phyloP scores from a whole-genome alignment of 2,113 vertebrate genomes.

The Anarrhichthys ocellatus region DNA sequence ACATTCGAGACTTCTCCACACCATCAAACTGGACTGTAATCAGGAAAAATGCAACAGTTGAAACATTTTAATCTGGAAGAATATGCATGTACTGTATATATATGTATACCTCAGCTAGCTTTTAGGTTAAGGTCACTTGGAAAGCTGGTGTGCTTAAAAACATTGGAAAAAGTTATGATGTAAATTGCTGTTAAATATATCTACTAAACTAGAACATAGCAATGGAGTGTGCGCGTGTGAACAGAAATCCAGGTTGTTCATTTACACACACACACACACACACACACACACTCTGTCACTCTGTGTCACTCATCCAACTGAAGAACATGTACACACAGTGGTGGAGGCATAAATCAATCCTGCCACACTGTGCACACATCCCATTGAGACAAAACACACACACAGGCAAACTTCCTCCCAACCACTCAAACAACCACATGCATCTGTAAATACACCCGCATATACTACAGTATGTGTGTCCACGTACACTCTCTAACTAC shows the following conservation, averaged over 20 bases:
- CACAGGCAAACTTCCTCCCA: slow-evolving; percentile 14
- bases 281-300: slow-evolving; percentile 30
- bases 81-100: not conserved
- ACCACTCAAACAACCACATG: slow-evolving; percentile 1
- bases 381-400: slow-evolving; percentile 45
- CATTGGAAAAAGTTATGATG: not conserved
- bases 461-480: not conserved
- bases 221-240: not conserved
- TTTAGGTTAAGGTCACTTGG: slow-evolving; percentile 36
- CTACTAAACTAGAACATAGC: slow-evolving; percentile 3
- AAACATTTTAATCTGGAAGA: slow-evolving; percentile 9
- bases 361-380: slow-evolving; percentile 55
- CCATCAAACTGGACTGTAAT: slow-evolving; percentile 90
- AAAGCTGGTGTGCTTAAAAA: slow-evolving; percentile 28
- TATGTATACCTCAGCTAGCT: not conserved
- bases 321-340: slow-evolving; percentile 59
- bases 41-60: slow-evolving; percentile 19
- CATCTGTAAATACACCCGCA: slow-evolving; percentile 9
- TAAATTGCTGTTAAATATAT: not conserved
- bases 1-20: slow-evolving; percentile 87
- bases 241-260: slow-evolving; percentile 30
- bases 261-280: slow-evolving; percentile 30
- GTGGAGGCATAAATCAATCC: slow-evolving; percentile 64
- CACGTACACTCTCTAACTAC: not conserved
- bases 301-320: slow-evolving; percentile 44